phyloP scores from a whole-genome alignment of 37 sponge, comb jelly and placozoan genomes.

The Theonella swinhoei region DNA sequence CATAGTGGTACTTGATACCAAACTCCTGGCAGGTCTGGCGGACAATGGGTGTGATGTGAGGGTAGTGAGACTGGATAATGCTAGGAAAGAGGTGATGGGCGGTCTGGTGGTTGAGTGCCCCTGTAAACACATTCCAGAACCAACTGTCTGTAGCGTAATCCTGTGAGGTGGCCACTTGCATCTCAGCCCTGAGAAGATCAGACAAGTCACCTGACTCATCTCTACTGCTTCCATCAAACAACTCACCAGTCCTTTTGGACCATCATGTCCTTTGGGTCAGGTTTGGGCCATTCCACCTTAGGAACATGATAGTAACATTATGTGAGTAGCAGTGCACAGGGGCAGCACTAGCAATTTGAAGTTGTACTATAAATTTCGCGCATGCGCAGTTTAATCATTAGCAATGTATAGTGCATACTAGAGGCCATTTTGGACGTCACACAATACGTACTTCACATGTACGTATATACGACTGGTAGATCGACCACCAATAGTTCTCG shows the following conservation, averaged over 20 bases:
- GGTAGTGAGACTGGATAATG: slow-evolving; percentile 88
- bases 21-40: slow-evolving; percentile 85
- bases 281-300: slow-evolving; percentile 64
- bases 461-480: too few species aligned
- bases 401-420: too few species aligned
- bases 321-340: too few species aligned
- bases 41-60: slow-evolving; percentile 85
- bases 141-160: slow-evolving; percentile 72
- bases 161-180: slow-evolving; percentile 66
- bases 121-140: slow-evolving; percentile 68
- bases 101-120: slow-evolving; percentile 73
- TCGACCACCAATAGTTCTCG: too few species aligned
- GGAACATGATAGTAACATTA: background rate
- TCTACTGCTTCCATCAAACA: background rate
- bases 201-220: too few species aligned
- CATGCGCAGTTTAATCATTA: too few species aligned
- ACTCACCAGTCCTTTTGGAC: slow-evolving; percentile 58
- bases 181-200: slow-evolving; percentile 47
- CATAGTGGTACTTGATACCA: slow-evolving; percentile 84
- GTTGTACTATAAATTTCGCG: too few species aligned
- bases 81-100: slow-evolving; percentile 76
- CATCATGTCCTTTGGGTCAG: slow-evolving; percentile 46
- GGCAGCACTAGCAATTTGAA: too few species aligned
- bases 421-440: too few species aligned
- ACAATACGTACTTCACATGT: too few species aligned